These are phyloP conservation scores for Chromoteleia sp. DNA, from an alignment of 2,888 invertebrate genomes.

Conservation along the genomic window DNA sequence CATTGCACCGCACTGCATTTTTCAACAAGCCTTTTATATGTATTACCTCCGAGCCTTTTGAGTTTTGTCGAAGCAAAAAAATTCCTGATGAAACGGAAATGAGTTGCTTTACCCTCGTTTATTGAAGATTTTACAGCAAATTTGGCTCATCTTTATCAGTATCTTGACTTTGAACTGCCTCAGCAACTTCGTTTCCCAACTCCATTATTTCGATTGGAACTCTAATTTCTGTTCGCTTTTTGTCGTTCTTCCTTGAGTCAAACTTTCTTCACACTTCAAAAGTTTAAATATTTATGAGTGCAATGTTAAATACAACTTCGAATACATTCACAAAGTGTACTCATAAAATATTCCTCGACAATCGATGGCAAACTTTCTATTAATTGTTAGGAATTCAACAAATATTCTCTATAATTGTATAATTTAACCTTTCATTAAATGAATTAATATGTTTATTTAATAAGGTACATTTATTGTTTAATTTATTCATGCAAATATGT, in stretches of 20 bases:
- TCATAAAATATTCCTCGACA: conserved; percentile 33
- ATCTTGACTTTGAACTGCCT: conserved; percentile 55
- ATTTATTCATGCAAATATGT: not conserved
- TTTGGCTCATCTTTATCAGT: conserved; percentile 73
- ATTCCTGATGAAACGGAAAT: conserved; percentile 79
- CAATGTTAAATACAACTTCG: conserved; percentile 36
- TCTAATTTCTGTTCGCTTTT: conserved; percentile 56
- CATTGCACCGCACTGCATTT: conserved; percentile 32
- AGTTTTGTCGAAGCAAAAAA: conserved; percentile 69
- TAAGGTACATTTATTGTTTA: not conserved
- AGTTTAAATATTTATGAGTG: conserved; percentile 54
- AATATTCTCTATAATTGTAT: not conserved
- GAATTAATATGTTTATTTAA: not conserved
- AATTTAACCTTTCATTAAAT: conserved; percentile 1
- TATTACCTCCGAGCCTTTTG: conserved; percentile 70
- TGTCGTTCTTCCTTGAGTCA: conserved; percentile 17
- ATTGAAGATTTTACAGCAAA: conserved; percentile 79
- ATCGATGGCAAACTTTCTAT: conserved; percentile 22
- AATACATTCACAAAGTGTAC: conserved; percentile 43
- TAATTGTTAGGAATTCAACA: conserved; percentile 29
- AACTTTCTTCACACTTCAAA: conserved; percentile 49
- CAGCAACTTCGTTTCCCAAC: conserved; percentile 51
- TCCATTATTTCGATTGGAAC: conserved; percentile 56
- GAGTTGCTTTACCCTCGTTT: conserved; percentile 80
- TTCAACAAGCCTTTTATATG: conserved; percentile 33